Base-by-base conservation (phyloP, 2,797 vertebrate genomes). In the Syngnathus rostellatus region DNA sequence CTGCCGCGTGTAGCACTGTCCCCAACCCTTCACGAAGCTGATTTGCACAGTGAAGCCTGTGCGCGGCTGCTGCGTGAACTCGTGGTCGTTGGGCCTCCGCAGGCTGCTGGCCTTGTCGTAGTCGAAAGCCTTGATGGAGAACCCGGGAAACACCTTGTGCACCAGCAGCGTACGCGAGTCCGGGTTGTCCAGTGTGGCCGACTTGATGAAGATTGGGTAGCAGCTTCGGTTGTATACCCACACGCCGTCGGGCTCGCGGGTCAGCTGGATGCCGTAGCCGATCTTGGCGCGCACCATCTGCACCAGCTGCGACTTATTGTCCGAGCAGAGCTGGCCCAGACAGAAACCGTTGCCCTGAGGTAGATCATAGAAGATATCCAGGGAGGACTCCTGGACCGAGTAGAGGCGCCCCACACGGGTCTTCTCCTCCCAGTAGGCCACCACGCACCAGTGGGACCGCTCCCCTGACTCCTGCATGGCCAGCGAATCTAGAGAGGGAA, bases 331-430 rank as follows among this genome's bases (percentile, higher is more conserved):
- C 90, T 97, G 96, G 86, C 97, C 95, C 70, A 98, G 93, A 89
- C 96, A 99, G 89, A 99, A 97, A 90, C 97, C 97, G 59, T 96
- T 98, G 93, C 97, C 97, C 90, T 98, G 97, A 98, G 97, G 97
- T 98, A 99, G 95, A 94, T 99, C 97, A 61, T 99, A 98, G 91
- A 99, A 99, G 90, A 99, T 98, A 88, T 97, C 95, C 93, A 99
- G 93, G 87, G 95, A 97, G 71, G 95, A 89, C 88, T 99, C 97
- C 91, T 95, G 94, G 91, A 98, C 95, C 66, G 95, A 95, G 88
- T 99, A 99, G 84, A 99, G 94, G 85, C 94, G 94, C 72, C 97
- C 97, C 16, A 99, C 97, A 0, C 97, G 91, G 0, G 92, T 98
- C 86, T 96, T 96, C 89, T 99, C 95, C 92, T 99, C 97, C 97